phyloP scores from a whole-genome alignment of 2,888 invertebrate species.

The Pemphredon lugubris region DNA sequence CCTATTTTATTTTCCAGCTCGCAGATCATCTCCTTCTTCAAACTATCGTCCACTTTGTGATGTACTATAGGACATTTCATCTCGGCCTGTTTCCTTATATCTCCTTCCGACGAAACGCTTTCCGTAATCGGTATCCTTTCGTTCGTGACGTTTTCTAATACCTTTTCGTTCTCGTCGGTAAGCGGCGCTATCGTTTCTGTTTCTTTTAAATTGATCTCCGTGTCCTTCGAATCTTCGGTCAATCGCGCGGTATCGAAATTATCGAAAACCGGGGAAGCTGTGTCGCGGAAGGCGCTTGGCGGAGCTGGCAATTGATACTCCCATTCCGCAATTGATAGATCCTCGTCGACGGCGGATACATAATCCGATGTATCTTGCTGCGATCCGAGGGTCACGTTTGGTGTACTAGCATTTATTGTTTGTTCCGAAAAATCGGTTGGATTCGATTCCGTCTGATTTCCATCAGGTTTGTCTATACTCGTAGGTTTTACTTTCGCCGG shows the following conservation, averaged over 20 bases:
- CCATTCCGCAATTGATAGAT: slow-evolving; percentile 75
- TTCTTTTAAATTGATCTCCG: not conserved
- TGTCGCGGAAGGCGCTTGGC: slow-evolving; percentile 83
- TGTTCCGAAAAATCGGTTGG: not conserved
- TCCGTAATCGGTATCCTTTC: too few relatives aligned
- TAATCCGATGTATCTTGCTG: slow-evolving; percentile 78
- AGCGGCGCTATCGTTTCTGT: too few relatives aligned
- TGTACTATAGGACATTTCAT: too few relatives aligned
- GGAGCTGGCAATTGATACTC: slow-evolving; percentile 85
- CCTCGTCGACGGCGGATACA: slow-evolving; percentile 73
- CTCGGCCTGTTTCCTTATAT: not conserved
- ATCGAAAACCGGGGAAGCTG: slow-evolving; percentile 59
- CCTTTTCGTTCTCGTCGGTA: too few relatives aligned
- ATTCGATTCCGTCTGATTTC: not conserved
- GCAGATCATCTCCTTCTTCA: slow-evolving; percentile 70
- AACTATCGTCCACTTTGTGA: slow-evolving; percentile 24
- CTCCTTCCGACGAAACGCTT: too few relatives aligned
- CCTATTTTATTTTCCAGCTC: slow-evolving; percentile 74
- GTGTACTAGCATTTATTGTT: slow-evolving; percentile 30
- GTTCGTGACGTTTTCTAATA: too few relatives aligned
- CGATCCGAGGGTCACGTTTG: slow-evolving; percentile 54
- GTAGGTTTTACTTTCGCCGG: too few relatives aligned
- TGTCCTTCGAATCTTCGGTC: slow-evolving; percentile 14
- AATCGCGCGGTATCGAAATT: slow-evolving; percentile 61
- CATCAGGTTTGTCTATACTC: not conserved